Evolutionary conservation across 2,113 vertebrate species (phyloP).

Genomic region (Capreolus pygargus): DNA sequence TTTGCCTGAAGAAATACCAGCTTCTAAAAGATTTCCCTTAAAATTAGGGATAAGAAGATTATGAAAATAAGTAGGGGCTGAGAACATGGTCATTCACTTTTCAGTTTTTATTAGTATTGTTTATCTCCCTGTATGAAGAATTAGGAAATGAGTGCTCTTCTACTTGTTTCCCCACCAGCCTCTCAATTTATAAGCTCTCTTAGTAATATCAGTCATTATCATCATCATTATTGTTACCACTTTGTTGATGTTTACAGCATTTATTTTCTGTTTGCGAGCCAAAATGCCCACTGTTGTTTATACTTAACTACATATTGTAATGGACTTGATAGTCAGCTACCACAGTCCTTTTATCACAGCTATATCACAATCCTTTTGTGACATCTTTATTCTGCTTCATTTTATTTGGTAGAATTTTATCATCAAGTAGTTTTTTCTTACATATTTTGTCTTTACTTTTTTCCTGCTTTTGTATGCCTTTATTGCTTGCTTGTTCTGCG

Average conservation of each 20-base stretch:
- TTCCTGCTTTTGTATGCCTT: background rate
- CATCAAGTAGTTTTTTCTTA: background rate
- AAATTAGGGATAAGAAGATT: background rate
- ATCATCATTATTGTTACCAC: background rate
- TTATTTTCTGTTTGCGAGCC: background rate
- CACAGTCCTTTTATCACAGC: background rate
- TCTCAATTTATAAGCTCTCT: background rate
- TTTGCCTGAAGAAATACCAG: conserved; percentile 19
- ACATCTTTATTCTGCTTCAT: background rate
- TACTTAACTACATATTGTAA: background rate
- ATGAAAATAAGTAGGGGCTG: background rate
- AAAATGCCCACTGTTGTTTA: background rate
- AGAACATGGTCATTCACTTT: background rate
- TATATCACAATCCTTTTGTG: background rate
- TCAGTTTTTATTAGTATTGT: background rate
- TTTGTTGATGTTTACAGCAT: background rate
- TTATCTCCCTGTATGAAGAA: background rate
- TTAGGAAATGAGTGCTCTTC: background rate
- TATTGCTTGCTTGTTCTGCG: background rate
- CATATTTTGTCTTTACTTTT: background rate
- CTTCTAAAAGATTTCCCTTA: background rate
- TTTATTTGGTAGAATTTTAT: background rate
- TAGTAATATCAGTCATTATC: background rate
- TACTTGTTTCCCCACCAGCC: background rate
- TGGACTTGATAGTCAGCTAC: background rate